Evolutionary conservation across 2,888 invertebrate genomes (phyloP).

Genomic region (Tenthredo mesomela): DNA sequence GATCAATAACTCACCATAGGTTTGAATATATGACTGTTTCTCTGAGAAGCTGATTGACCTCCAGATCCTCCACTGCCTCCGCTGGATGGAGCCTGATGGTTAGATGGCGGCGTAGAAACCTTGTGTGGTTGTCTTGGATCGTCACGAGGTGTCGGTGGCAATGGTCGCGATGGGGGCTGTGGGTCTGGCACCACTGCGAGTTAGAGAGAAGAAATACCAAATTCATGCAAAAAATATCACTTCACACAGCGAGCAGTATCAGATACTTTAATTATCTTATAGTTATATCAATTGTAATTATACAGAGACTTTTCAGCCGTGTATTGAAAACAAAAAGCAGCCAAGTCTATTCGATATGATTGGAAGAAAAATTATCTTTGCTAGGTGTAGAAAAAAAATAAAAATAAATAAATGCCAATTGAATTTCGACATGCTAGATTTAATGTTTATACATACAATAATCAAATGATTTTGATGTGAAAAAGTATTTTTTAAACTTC

Average conservation of each 20-base stretch:
- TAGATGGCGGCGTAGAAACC: conserved; percentile 75
- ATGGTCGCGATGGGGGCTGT: conserved; percentile 88
- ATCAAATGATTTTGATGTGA: not conserved
- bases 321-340: not conserved
- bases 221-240: conserved; percentile 47
- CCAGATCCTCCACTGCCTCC: conserved; percentile 77
- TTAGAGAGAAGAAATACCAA: conserved; percentile 49
- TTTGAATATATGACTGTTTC: conserved; percentile 92
- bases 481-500: not conserved
- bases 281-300: not conserved
- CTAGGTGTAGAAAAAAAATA: not conserved
- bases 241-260: conserved; percentile 28
- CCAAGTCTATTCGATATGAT: not conserved
- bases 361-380: not conserved
- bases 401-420: not conserved
- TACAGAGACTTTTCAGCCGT: not conserved
- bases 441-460: not conserved
- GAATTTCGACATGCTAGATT: not conserved
- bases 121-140: conserved; percentile 77
- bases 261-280: conserved; percentile 3
- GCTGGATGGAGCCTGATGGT: conserved; percentile 73
- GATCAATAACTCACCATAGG: conserved; percentile 85
- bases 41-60: conserved; percentile 84
- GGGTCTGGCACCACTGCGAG: conserved; percentile 90
- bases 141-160: conserved; percentile 91